A percentile compares a stretch with the other conserved stretches of the same genome.
Evolutionary conservation across 2,113 vertebrate genomes (phyloP).

Genomic region (Vulpes vulpes): DNA sequence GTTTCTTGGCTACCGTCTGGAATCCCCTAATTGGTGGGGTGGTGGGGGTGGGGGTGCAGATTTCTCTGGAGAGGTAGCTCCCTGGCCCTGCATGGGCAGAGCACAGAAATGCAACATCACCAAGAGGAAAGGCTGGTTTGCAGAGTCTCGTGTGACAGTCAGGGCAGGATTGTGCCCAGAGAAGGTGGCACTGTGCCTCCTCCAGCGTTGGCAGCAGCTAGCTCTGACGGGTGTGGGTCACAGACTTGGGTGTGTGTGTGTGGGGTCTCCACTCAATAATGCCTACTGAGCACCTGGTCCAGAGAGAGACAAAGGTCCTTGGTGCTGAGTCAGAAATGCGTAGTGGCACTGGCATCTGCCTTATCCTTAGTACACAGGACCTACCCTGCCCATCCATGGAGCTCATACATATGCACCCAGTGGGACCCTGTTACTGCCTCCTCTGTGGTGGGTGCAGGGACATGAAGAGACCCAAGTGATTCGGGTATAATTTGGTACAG

Average conservation of each 20-base stretch:
- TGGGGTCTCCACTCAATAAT: neutral
- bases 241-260: neutral
- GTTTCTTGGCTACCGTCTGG: neutral
- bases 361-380: neutral
- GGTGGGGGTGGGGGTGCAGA: neutral
- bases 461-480: neutral
- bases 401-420: rapidly evolving
- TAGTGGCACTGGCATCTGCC: neutral
- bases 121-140: neutral
- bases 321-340: rapidly evolving
- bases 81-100: neutral
- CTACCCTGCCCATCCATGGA: rapidly evolving
- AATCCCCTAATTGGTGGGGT: neutral
- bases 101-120: neutral
- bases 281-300: neutral
- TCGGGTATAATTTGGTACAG: neutral
- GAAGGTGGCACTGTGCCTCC: neutral
- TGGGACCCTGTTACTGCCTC: neutral
- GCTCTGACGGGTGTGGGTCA: neutral
- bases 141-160: neutral
- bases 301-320: neutral
- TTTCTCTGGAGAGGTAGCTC: neutral
- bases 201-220: rapidly evolving
- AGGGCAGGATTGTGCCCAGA: neutral
- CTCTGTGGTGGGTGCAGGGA: neutral